Percentiles rank a stretch among this genome's conserved stretches.
Evolutionary conservation across 2,888 invertebrate species (phyloP).

Genomic region (Calephelis perditalis): DNA sequence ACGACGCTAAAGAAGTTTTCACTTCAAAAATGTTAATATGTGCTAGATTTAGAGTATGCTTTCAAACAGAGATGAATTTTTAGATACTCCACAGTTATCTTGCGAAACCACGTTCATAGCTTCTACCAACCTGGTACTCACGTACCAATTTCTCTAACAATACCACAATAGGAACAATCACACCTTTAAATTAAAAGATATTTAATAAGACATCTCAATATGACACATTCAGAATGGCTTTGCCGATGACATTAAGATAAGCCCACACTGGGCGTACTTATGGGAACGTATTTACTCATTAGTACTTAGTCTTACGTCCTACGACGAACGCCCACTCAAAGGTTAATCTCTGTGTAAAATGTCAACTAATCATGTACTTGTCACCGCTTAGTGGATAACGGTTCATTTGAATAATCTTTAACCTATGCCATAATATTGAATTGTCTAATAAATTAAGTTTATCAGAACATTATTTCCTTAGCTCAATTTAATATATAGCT

Average conservation of each 20-base stretch:
- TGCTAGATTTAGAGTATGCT: no score
- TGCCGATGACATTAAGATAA: slow-evolving; percentile 4
- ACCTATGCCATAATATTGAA: neutral
- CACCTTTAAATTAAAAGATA: neutral
- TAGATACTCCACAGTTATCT: no score
- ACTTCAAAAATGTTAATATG: no score
- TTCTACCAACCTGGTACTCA: no score
- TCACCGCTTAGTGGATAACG: slow-evolving; percentile 31
- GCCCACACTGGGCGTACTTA: slow-evolving; percentile 3
- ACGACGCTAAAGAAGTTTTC: no score
- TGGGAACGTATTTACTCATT: slow-evolving; percentile 15
- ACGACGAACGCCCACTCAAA: slow-evolving; percentile 25
- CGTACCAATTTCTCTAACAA: no score
- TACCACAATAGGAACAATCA: neutral
- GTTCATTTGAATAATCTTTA: slow-evolving; percentile 22
- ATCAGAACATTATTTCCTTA: neutral
- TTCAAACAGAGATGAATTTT: no score
- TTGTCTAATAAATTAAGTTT: slow-evolving; percentile 4
- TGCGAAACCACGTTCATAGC: no score
- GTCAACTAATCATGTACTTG: slow-evolving; percentile 32
- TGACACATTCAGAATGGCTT: neutral
- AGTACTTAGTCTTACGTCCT: slow-evolving; percentile 18
- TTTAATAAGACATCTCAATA: neutral
- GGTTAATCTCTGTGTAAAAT: slow-evolving; percentile 33
- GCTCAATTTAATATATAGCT: no score